phyloP scores from a whole-genome alignment of 2,888 invertebrate species.

The Drosophila birchii region DNA sequence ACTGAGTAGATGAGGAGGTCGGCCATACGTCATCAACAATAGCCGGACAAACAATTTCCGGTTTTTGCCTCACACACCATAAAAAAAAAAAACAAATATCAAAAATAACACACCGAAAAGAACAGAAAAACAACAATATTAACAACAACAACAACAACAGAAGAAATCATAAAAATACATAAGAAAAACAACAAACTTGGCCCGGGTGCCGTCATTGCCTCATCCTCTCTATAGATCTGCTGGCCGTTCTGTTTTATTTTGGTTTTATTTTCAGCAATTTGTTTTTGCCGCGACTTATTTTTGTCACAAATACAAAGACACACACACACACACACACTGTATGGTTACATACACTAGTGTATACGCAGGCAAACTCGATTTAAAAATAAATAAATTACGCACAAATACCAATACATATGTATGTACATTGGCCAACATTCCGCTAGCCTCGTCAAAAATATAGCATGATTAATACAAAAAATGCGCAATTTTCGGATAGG shows the following conservation, averaged over 20 bases:
- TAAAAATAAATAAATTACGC: slow-evolving; percentile 81
- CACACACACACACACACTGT: slow-evolving; percentile 16
- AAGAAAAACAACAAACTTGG: slow-evolving; percentile 46
- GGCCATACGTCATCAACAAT: slow-evolving; percentile 72
- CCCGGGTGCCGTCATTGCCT: slow-evolving; percentile 54
- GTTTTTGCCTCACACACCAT: slow-evolving; percentile 51
- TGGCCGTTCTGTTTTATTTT: slow-evolving; percentile 38
- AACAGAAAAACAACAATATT: slow-evolving; percentile 20
- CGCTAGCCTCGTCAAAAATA: slow-evolving; percentile 64
- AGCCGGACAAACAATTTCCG: slow-evolving; percentile 78
- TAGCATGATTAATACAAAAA: slow-evolving; percentile 76
- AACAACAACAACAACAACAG: slow-evolving; percentile 12
- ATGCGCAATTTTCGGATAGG: slow-evolving; percentile 37
- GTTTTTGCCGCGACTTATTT: slow-evolving; percentile 72
- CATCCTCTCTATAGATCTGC: slow-evolving; percentile 38
- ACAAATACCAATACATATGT: slow-evolving; percentile 35
- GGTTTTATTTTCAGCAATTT: slow-evolving; percentile 63
- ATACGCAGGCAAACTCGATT: slow-evolving; percentile 60
- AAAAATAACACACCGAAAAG: slow-evolving; percentile 26
- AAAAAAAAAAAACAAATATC: slow-evolving; percentile 30
- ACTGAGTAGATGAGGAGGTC: slow-evolving; percentile 36
- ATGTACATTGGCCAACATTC: slow-evolving; percentile 62
- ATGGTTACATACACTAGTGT: slow-evolving; percentile 25
- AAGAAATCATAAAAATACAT: slow-evolving; percentile 20
- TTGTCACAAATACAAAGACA: slow-evolving; percentile 59